These are phyloP conservation scores for Cryptus viduatorius DNA, from an alignment of 2,888 invertebrate genomes.

Conservation along the genomic window DNA sequence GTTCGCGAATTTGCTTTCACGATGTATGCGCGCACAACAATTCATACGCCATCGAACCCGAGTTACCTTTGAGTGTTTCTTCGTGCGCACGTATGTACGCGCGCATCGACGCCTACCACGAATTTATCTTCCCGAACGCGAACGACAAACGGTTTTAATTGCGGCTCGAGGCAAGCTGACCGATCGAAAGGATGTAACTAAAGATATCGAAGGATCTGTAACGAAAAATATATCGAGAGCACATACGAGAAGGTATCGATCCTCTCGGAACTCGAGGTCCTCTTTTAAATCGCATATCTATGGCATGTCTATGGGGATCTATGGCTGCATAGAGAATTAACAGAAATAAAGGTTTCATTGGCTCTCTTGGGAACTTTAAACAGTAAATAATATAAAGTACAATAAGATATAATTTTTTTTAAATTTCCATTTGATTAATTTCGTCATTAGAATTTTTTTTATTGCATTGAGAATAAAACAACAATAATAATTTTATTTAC, in stretches of 20 bases:
- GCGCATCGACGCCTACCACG: slow-evolving; percentile 66
- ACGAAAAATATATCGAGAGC: slow-evolving; percentile 22
- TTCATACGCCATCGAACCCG: slow-evolving; percentile 42
- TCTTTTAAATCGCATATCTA: no score
- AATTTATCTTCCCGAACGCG: slow-evolving; percentile 78
- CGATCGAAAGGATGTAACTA: slow-evolving; percentile 23
- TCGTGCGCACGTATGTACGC: slow-evolving; percentile 9
- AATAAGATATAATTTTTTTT: not conserved
- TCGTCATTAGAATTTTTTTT: no score
- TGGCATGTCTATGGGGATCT: not conserved
- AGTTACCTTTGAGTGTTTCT: slow-evolving; percentile 46
- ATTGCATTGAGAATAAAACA: no score
- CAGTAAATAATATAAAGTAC: not conserved
- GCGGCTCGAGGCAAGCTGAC: slow-evolving; percentile 74
- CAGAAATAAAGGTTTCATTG: not conserved
- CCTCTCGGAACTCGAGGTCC: not conserved
- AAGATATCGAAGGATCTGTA: slow-evolving; percentile 42
- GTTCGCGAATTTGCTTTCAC: slow-evolving; percentile 51
- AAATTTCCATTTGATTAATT: no score
- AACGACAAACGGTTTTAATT: slow-evolving; percentile 81
- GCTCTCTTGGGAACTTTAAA: not conserved
- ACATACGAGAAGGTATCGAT: slow-evolving; percentile 11
- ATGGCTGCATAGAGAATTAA: not conserved
- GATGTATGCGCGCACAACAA: slow-evolving; percentile 46
- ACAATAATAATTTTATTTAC: not conserved